phyloP scores from a whole-genome alignment of 1,140 invertebrate genomes.

The Protaetia brevitarsis region DNA sequence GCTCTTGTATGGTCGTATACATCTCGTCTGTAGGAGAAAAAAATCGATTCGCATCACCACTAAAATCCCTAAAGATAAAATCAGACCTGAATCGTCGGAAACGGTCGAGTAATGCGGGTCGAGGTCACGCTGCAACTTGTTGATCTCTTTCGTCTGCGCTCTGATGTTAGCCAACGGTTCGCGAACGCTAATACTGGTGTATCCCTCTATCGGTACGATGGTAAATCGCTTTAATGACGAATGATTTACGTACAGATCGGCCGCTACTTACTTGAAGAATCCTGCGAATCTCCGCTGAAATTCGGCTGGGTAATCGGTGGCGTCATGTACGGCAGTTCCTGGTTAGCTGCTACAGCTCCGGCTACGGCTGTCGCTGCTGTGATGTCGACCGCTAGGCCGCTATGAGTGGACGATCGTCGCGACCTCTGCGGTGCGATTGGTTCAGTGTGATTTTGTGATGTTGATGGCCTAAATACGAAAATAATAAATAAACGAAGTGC shows the following conservation, averaged over 20 bases:
- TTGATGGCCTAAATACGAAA: neutral
- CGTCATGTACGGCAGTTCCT: constrained; percentile 86
- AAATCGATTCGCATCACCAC: neutral
- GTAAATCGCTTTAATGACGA: neutral
- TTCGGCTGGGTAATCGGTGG: constrained; percentile 69
- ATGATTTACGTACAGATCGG: neutral
- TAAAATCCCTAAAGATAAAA: neutral
- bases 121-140: constrained; percentile 53
- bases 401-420: constrained; percentile 53
- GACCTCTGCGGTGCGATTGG: constrained; percentile 46
- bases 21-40: constrained; percentile 68
- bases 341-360: constrained; percentile 78
- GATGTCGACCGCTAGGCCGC: constrained; percentile 54
- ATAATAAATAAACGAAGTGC: neutral
- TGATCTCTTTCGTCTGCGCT: constrained; percentile 52
- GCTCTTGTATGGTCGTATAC: constrained; percentile 85
- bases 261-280: constrained; percentile 68
- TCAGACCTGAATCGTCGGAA: constrained; percentile 76
- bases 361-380: constrained; percentile 79
- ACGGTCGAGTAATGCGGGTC: constrained; percentile 80
- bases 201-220: constrained; percentile 63
- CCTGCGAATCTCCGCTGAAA: constrained; percentile 82
- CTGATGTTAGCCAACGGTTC: constrained; percentile 78
- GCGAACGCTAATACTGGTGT: constrained; percentile 85
- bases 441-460: constrained; percentile 26